A percentile compares a stretch with the other conserved stretches of the same genome.
These are phyloP conservation scores for Blastomussa wellsi DNA, from an alignment of 92 coral and sea anemone genomes.

Conservation along the genomic window DNA sequence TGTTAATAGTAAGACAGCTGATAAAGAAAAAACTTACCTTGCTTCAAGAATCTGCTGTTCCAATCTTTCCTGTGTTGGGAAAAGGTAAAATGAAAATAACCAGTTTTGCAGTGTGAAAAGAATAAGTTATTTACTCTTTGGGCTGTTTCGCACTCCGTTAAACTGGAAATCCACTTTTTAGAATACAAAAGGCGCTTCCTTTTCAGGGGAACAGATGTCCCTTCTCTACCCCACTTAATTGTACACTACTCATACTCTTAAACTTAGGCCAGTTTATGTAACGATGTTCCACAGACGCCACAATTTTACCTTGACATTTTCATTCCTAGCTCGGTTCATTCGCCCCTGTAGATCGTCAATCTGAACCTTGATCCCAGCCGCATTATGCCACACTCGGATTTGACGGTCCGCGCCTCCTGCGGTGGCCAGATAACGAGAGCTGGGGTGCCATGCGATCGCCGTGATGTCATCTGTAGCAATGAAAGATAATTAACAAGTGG, in stretches of 20 bases:
- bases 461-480: slow-evolving; percentile 76
- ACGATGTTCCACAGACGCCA: too few species aligned
- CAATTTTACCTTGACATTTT: slow-evolving; percentile 80
- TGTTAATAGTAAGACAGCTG: background rate
- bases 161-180: background rate
- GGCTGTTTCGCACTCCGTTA: background rate
- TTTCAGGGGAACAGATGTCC: background rate
- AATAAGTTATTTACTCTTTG: background rate
- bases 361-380: slow-evolving; percentile 96
- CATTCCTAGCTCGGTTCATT: slow-evolving; percentile 83
- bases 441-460: slow-evolving; percentile 97
- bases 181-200: background rate
- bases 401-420: slow-evolving; percentile 98
- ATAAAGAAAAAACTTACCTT: slow-evolving; percentile 54
- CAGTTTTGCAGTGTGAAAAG: background rate
- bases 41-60: slow-evolving; percentile 97
- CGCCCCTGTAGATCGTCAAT: slow-evolving; percentile 90
- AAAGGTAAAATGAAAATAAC: background rate
- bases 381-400: slow-evolving; percentile 99
- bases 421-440: slow-evolving; percentile 95
- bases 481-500: background rate
- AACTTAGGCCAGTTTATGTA: too few species aligned
- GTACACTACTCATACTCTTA: background rate
- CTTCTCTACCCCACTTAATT: background rate
- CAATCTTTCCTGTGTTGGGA: slow-evolving; percentile 69